A percentile compares a stretch with the other conserved stretches of the same genome.
Conservation (phyloP, 2,888 invertebrate species). For the Theretra japonica region DNA sequence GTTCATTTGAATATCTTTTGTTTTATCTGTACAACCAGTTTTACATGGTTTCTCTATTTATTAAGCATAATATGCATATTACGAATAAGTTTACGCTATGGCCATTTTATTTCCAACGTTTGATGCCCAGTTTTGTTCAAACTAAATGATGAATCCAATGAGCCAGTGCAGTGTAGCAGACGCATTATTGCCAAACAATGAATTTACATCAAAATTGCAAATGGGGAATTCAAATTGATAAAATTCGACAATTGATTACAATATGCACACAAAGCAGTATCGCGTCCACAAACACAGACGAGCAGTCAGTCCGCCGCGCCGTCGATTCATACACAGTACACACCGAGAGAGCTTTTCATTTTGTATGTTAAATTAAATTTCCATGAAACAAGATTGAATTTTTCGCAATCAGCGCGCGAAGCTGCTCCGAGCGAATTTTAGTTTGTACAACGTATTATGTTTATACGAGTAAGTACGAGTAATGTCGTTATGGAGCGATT, state of each 20-base stretch:
- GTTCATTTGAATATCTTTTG: not conserved
- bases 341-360: constrained; percentile 81
- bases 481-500: not conserved
- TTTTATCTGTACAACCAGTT: not conserved
- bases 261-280: constrained; percentile 80
- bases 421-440: constrained; percentile 59
- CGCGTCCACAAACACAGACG: constrained; percentile 78
- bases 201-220: constrained; percentile 79
- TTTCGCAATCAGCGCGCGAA: constrained; percentile 81
- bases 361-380: constrained; percentile 85
- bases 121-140: not conserved
- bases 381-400: constrained; percentile 85
- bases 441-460: constrained; percentile 26
- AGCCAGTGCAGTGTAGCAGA: not conserved
- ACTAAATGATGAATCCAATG: not conserved
- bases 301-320: constrained; percentile 74
- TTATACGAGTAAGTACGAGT: constrained; percentile 2
- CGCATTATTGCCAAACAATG: constrained; percentile 60
- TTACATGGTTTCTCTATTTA: not conserved
- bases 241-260: constrained; percentile 82
- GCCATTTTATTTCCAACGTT: not conserved
- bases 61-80: too few species aligned
- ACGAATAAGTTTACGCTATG: too few species aligned
- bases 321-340: constrained; percentile 83
- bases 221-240: constrained; percentile 79